A percentile compares a stretch with the other conserved stretches of the same genome.
Evolutionary conservation across 2,113 vertebrate genomes (phyloP).

Genomic region (Diadophis punctatus): DNA sequence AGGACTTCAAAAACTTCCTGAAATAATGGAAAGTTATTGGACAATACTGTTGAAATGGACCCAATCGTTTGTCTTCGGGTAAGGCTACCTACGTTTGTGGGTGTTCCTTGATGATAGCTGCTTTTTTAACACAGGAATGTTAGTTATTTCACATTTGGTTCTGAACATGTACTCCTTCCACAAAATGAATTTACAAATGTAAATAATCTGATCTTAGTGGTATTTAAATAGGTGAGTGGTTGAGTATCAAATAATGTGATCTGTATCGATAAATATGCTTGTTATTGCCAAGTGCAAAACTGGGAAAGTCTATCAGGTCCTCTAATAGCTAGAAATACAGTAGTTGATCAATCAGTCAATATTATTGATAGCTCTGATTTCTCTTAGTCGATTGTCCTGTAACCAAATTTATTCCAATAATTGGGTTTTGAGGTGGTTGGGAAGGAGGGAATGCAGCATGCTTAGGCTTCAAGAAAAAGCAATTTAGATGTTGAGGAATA

Average conservation of each 20-base stretch:
- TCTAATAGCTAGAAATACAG: background rate
- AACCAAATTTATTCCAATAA: background rate
- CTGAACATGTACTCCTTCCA: background rate
- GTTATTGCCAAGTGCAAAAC: background rate
- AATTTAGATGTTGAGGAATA: background rate
- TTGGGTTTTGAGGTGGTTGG: background rate
- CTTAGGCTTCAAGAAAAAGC: background rate
- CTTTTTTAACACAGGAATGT: background rate
- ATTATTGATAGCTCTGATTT: background rate
- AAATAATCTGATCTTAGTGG: background rate
- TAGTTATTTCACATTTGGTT: background rate
- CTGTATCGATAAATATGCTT: background rate
- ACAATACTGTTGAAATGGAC: background rate
- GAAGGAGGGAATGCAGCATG: background rate
- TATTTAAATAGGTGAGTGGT: background rate
- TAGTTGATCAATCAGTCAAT: background rate
- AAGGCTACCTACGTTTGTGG: background rate
- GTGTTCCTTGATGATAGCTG: background rate
- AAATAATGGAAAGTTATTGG: background rate
- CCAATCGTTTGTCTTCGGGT: background rate
- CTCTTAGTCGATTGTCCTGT: background rate
- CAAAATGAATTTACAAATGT: background rate
- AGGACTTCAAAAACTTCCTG: background rate
- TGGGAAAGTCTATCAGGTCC: background rate
- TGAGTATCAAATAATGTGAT: background rate